Evolutionary conservation across 2,797 vertebrate genomes (phyloP).

Genomic region (Basileuterus tristriatus): DNA sequence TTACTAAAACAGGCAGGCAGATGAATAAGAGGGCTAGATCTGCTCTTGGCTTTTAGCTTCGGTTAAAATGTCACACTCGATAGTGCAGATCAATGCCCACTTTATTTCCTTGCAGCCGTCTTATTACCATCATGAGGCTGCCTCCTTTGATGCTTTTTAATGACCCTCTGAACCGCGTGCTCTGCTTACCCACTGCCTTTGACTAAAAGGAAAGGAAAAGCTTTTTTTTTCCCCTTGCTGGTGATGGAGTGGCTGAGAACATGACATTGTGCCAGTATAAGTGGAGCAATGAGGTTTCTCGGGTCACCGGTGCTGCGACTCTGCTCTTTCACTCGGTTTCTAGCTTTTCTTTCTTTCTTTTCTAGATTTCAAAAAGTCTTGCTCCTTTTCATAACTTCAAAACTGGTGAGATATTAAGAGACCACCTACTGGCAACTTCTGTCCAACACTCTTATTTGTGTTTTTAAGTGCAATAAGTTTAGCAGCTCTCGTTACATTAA

Average conservation of each 20-base stretch:
- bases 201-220: conserved; percentile 78
- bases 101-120: conserved; percentile 92
- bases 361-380: conserved; percentile 73
- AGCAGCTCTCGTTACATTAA: conserved; percentile 49
- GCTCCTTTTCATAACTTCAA: conserved; percentile 73
- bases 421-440: conserved; percentile 63
- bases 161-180: conserved; percentile 85
- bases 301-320: conserved; percentile 74
- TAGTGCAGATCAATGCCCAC: conserved; percentile 95
- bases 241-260: conserved; percentile 76
- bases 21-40: conserved; percentile 84
- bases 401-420: conserved; percentile 67
- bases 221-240: conserved; percentile 75
- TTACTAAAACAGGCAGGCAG: conserved; percentile 87
- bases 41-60: conserved; percentile 90
- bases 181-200: conserved; percentile 81
- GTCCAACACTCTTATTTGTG: conserved; percentile 51
- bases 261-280: conserved; percentile 73
- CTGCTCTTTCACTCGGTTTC: conserved; percentile 72
- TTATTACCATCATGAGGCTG: conserved; percentile 90
- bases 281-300: conserved; percentile 73
- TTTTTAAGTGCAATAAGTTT: conserved; percentile 66
- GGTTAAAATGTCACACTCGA: conserved; percentile 96
- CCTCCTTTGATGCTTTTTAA: conserved; percentile 86
- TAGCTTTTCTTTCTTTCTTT: conserved; percentile 73